Percentiles rank a stretch among this genome's conserved stretches.
Evolutionary conservation across 2,888 invertebrate genomes (phyloP).

Genomic region (Argyresthia albistria): DNA sequence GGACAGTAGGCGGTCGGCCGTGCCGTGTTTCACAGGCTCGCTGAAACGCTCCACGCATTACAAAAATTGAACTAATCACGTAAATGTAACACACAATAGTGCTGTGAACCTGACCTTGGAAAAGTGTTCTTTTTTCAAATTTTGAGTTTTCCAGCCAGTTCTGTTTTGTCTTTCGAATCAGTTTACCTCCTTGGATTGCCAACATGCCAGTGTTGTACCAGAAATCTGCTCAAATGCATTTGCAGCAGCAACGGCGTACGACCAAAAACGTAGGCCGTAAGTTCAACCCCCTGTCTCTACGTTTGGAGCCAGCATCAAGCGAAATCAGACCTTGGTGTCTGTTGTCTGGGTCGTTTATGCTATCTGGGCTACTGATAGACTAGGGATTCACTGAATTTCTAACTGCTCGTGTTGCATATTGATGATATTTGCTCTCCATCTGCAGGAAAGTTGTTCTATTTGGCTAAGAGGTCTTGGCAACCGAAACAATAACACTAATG

Average conservation of each 20-base stretch:
- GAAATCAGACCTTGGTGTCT: conserved; percentile 24
- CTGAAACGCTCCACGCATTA: conserved; percentile 44
- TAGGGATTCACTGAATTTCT: conserved; percentile 24
- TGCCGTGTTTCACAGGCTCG: conserved; percentile 17
- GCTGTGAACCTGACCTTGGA: conserved; percentile 45
- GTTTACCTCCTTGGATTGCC: conserved; percentile 3
- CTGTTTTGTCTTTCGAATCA: conserved; percentile 15
- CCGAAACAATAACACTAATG: neutral
- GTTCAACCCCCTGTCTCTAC: conserved; percentile 19
- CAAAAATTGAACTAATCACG: conserved; percentile 27
- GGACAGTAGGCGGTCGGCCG: conserved; percentile 36
- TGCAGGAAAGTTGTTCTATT: conserved; percentile 26
- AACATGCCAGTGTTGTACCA: conserved; percentile 52
- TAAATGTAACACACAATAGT: conserved; percentile 40
- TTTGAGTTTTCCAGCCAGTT: conserved; percentile 4
- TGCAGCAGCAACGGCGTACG: conserved; percentile 32
- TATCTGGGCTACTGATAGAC: conserved; percentile 3
- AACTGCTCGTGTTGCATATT: conserved; percentile 26
- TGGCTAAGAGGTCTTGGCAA: conserved; percentile 23
- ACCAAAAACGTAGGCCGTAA: conserved; percentile 47
- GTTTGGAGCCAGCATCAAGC: neutral
- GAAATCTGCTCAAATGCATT: conserved; percentile 45
- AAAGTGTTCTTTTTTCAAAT: conserved; percentile 6
- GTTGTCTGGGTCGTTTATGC: conserved; percentile 17
- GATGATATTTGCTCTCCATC: conserved; percentile 18